These are phyloP conservation scores for Helicoverpa armigera DNA, from an alignment of 1,140 invertebrate species.

Conservation along the genomic window DNA sequence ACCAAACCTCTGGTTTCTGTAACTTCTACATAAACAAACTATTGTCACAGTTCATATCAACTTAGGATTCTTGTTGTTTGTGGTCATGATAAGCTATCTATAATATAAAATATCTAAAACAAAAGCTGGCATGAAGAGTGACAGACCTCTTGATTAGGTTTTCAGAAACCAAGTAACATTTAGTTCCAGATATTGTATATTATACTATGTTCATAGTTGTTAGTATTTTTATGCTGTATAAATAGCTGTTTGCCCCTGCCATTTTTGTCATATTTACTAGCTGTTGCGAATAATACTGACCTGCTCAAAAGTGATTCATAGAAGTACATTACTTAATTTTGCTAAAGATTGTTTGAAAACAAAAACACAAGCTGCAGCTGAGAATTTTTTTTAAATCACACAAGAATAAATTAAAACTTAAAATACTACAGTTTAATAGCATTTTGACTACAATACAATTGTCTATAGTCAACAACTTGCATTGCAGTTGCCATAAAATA, in stretches of 20 bases:
- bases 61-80: background rate
- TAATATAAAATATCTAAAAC: background rate
- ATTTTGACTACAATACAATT: no score
- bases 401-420: background rate
- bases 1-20: slow-evolving; percentile 15
- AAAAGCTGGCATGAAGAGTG: background rate
- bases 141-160: background rate
- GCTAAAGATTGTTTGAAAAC: background rate
- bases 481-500: background rate
- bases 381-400: background rate
- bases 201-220: background rate
- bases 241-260: background rate
- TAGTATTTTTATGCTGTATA: background rate
- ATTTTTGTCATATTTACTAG: background rate
- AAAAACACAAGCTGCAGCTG: background rate
- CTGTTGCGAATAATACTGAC: background rate
- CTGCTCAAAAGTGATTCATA: background rate
- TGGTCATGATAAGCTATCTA: background rate
- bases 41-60: no score
- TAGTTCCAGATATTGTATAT: background rate
- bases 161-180: background rate
- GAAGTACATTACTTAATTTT: no score
- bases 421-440: no score
- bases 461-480: background rate
- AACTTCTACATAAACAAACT: background rate